Percentiles rank a stretch among this genome's conserved stretches.
These are phyloP conservation scores for Rhaphigaster nebulosa DNA, from an alignment of 2,888 invertebrate species.

Conservation along the genomic window DNA sequence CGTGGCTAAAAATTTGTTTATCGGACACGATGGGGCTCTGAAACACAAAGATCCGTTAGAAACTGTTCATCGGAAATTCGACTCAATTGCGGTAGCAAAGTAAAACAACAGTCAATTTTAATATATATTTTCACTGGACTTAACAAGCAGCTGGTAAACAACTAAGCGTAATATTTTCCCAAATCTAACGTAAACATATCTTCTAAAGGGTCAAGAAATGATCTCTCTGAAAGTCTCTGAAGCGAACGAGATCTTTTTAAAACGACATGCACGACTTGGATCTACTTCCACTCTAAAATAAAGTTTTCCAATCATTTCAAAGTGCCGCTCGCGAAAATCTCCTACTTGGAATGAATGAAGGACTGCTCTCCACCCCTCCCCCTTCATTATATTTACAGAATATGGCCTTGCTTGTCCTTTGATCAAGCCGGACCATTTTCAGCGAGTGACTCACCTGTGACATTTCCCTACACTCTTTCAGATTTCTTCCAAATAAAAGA, in stretches of 20 bases:
- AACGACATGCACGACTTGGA: neutral
- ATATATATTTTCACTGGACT: no score
- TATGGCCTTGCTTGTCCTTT: neutral
- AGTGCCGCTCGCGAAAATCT: neutral
- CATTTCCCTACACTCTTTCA: neutral
- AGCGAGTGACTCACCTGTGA: neutral
- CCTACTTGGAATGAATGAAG: neutral
- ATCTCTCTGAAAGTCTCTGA: neutral
- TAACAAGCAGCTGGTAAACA: no score
- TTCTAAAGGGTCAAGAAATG: neutral
- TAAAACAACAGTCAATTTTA: no score
- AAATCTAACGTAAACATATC: neutral
- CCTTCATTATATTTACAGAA: neutral
- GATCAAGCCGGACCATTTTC: neutral
- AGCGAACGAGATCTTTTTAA: neutral
- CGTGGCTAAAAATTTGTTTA: no score
- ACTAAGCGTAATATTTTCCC: no score
- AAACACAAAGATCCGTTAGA: no score
- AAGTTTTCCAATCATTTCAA: conserved; percentile 18
- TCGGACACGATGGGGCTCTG: no score
- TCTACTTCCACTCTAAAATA: neutral
- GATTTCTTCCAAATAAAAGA: neutral
- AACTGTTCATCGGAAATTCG: no score
- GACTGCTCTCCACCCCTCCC: neutral
- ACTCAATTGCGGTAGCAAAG: no score